These are phyloP conservation scores for Seriola rivoliana DNA, from an alignment of 2,113 vertebrate genomes.

Conservation along the genomic window DNA sequence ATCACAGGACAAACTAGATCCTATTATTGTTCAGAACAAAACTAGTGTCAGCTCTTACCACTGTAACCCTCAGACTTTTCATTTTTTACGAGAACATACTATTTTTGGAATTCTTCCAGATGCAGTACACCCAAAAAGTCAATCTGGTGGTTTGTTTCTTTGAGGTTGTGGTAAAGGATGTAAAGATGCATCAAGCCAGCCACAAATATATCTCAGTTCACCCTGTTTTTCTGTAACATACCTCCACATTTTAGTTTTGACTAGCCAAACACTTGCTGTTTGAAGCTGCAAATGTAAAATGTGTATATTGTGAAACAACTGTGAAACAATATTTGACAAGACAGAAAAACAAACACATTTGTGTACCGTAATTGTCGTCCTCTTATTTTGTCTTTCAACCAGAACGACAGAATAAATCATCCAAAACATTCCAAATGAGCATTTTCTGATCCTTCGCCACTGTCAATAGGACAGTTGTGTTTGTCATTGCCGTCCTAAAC, in stretches of 20 bases:
- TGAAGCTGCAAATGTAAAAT: background rate
- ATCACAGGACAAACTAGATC: background rate
- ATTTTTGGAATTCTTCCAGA: background rate
- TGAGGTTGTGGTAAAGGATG: too few species aligned
- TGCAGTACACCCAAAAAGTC: background rate
- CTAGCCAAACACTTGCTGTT: background rate
- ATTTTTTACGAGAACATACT: background rate
- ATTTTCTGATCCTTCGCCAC: too few species aligned
- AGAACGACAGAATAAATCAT: background rate
- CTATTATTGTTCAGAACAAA: constrained; percentile 10
- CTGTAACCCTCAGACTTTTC: background rate
- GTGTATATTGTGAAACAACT: background rate
- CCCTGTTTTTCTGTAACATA: background rate
- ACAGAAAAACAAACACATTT: background rate
- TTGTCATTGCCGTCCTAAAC: too few species aligned
- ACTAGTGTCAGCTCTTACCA: background rate
- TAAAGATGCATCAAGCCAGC: background rate
- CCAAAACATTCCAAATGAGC: too few species aligned
- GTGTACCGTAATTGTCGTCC: background rate
- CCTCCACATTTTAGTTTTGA: background rate
- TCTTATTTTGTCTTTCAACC: background rate
- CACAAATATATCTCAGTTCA: background rate
- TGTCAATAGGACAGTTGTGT: background rate
- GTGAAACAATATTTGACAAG: background rate
- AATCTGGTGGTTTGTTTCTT: background rate